Conservation (phyloP, 2,888 invertebrate genomes). For the Drosophila robusta region DNA sequence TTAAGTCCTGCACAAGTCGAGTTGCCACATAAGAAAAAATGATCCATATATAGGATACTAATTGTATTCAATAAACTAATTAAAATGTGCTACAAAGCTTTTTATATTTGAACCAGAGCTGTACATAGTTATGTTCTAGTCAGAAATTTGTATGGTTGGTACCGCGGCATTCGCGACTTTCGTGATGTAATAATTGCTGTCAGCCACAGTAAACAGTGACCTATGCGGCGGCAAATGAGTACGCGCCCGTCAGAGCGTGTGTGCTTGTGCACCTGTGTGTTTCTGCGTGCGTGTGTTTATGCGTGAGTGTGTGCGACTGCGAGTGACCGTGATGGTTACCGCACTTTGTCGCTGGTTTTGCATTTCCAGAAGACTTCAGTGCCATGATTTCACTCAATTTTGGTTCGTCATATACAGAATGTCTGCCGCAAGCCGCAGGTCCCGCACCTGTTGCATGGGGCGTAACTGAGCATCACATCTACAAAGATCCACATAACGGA, state of each 20-base stretch:
- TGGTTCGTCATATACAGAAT: slow-evolving; percentile 61
- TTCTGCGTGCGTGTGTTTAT: not conserved
- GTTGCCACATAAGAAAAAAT: too few relatives aligned
- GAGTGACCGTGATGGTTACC: slow-evolving; percentile 35
- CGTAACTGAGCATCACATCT: not conserved
- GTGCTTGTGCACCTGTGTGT: slow-evolving; percentile 2
- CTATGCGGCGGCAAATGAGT: slow-evolving; percentile 18
- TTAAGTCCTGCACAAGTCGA: too few relatives aligned
- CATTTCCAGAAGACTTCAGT: slow-evolving; percentile 28
- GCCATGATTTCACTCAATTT: slow-evolving; percentile 59
- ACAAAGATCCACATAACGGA: not conserved
- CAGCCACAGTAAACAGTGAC: slow-evolving; percentile 41
- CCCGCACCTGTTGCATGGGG: slow-evolving; percentile 27
- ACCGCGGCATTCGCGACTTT: not conserved
- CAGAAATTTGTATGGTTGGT: not conserved
- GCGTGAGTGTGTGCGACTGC: not conserved
- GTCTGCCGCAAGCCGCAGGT: slow-evolving; percentile 22
- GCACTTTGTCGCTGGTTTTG: slow-evolving; percentile 46
- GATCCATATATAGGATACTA: too few relatives aligned
- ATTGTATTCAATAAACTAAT: not conserved
- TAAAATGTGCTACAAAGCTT: not conserved
- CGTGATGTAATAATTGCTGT: slow-evolving; percentile 56
- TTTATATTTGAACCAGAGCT: not conserved
- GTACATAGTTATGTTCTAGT: not conserved
- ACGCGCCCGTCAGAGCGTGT: slow-evolving; percentile 8